These are phyloP conservation scores for Bubo blakistoni DNA, from an alignment of 2,113 vertebrate species.

Conservation along the genomic window DNA sequence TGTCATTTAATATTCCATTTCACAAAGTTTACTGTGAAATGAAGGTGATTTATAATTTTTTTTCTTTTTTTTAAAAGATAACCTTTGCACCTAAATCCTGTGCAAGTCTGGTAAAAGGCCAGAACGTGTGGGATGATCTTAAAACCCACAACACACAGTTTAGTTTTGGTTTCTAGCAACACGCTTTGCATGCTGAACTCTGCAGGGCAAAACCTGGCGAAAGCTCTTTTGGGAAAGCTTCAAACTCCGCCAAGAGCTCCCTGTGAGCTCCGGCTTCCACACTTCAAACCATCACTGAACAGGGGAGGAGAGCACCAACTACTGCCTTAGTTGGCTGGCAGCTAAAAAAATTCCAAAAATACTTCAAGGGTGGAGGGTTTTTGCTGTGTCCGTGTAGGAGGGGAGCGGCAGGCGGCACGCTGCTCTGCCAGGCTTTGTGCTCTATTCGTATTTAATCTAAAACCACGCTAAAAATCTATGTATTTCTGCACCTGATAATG, in stretches of 20 bases:
- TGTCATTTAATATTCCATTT: not conserved
- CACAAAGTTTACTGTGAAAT: not conserved
- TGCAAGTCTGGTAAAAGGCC: not conserved
- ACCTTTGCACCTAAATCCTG: constrained; percentile 27
- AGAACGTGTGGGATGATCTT: not conserved
- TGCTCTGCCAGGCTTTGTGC: not conserved
- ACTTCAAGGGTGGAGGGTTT: not conserved
- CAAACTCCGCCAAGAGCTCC: not conserved
- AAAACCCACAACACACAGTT: not conserved
- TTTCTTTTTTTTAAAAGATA: not conserved
- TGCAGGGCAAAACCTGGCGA: not conserved
- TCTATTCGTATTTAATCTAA: not conserved
- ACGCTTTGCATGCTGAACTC: not conserved
- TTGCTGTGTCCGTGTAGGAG: not conserved
- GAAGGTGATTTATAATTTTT: not conserved
- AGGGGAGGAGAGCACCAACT: not conserved
- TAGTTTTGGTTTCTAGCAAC: not conserved
- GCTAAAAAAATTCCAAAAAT: not conserved
- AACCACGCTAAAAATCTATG: not conserved
- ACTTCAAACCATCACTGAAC: rapidly evolving
- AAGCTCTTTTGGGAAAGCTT: not conserved
- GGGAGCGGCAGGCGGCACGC: not conserved
- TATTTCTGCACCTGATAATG: not conserved
- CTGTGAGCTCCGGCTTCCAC: not conserved
- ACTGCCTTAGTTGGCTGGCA: not conserved